Percentiles rank a stretch among this genome's conserved stretches.
Conservation (phyloP, 2,113 vertebrate species). For the Trochalopteron elliotii region DNA sequence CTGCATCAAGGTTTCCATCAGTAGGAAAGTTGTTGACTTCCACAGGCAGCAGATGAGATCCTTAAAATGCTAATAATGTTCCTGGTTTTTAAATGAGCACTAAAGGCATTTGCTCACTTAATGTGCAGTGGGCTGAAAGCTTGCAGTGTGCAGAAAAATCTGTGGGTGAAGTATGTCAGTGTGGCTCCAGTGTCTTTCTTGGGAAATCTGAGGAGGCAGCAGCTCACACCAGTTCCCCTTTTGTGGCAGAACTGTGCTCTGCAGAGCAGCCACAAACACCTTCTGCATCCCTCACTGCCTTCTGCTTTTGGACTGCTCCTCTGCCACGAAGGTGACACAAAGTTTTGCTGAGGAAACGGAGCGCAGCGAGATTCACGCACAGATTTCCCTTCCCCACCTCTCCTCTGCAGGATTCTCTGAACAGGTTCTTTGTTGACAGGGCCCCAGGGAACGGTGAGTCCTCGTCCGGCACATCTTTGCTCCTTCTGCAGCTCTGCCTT, state of each 20-base stretch:
- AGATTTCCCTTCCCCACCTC: not conserved
- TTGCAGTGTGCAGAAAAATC: not conserved
- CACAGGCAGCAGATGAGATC: not conserved
- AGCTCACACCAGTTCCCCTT: not conserved
- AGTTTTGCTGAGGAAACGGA: not conserved
- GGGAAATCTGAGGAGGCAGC: not conserved
- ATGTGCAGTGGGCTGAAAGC: not conserved
- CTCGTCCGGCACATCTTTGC: accelerated
- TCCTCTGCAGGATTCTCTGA: not conserved
- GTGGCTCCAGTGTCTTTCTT: not conserved
- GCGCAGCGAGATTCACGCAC: not conserved
- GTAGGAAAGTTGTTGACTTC: not conserved
- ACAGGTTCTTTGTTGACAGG: not conserved
- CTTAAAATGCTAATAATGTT: not conserved
- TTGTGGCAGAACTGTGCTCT: not conserved
- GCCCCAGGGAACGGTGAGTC: not conserved
- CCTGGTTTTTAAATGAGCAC: not conserved
- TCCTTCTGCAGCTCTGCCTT: not conserved
- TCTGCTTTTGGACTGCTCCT: not conserved
- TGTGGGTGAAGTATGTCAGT: slow-evolving; percentile 18
- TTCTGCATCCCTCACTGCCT: not conserved
- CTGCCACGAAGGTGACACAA: not conserved
- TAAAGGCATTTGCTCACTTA: not conserved
- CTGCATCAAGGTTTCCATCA: not conserved
- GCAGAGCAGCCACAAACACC: not conserved